Base-by-base conservation (phyloP, 2,113 vertebrate species). In the Turnix velox region DNA sequence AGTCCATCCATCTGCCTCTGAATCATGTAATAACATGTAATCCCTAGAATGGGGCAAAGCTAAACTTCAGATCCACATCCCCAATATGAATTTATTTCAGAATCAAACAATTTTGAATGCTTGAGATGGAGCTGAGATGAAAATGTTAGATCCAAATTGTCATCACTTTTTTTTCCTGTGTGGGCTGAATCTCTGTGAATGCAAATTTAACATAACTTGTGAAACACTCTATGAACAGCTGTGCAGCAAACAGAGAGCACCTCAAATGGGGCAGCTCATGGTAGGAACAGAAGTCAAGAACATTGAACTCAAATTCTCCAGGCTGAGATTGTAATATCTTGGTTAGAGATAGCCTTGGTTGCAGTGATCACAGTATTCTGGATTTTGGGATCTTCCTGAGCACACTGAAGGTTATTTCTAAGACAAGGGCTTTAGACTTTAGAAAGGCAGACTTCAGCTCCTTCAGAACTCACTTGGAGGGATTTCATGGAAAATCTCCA, bases 1-100 rank as follows among this genome's bases (percentile, higher is more conserved):
- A 90, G 54, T 31, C 62, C 42, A 87, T 86, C 33, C 75, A 62
- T 92, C 40, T 90, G 35, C 27, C 61, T 86, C 75, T 93, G 55
- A 82, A 59, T 72, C 73, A 31, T 84, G 72, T 68, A 84, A 59
- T 58, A 83, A 69, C 11, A 55, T 14, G 46, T 25, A 93, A 67
- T 28, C 37, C 43, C 77, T 35, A 35, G 24, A 75, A 71, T 18
- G 18, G 39, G 8, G 12, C 49, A 78, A 85, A 52, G 48, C n/a
- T 74, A 51, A 85, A 54, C 17, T 80, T 90, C 28, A 85, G 59
- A 87, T 69, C 22, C 51, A 93, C 78, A 49, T 61, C 46, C 28
- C 37, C 87, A 62, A 73, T 51, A 87, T 5, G 2, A 84, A 67
- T 15, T 68, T 88, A 28, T 14, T 77, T 88, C 25, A 37, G 23